phyloP scores from a whole-genome alignment of 2,113 vertebrate genomes.

The Bungarus multicinctus region DNA sequence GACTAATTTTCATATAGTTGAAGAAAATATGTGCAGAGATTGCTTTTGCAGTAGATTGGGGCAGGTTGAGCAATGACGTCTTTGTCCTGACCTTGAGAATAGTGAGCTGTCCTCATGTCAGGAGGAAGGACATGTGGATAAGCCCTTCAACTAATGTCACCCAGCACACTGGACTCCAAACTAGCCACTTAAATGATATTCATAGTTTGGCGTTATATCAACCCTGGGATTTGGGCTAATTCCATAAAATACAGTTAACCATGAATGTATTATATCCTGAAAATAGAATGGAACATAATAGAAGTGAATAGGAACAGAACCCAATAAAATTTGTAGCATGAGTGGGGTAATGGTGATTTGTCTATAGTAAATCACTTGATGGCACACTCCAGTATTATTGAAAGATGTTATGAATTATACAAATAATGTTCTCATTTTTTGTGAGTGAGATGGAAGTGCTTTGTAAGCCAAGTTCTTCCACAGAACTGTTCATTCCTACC shows the following conservation, averaged over 20 bases:
- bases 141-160: not conserved
- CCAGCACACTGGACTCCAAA: not conserved
- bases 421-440: not conserved
- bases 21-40: not conserved
- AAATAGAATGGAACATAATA: not conserved
- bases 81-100: not conserved
- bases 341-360: not conserved
- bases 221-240: not conserved
- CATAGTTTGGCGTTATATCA: not conserved
- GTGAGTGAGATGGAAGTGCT: not conserved
- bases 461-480: not conserved
- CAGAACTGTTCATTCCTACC: not conserved
- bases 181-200: not conserved
- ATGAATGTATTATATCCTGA: not conserved
- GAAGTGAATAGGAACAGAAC: not conserved
- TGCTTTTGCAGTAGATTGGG: not conserved
- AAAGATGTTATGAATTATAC: not conserved
- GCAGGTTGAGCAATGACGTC: not conserved
- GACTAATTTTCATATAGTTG: not conserved
- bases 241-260: not conserved
- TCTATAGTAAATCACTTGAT: not conserved
- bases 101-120: not conserved
- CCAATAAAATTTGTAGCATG: not conserved
- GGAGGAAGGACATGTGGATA: not conserved
- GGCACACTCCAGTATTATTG: not conserved